These are phyloP conservation scores for Dendrophyllia cribrosa DNA, from an alignment of 64 coral and sea anemone species.

Conservation along the genomic window DNA sequence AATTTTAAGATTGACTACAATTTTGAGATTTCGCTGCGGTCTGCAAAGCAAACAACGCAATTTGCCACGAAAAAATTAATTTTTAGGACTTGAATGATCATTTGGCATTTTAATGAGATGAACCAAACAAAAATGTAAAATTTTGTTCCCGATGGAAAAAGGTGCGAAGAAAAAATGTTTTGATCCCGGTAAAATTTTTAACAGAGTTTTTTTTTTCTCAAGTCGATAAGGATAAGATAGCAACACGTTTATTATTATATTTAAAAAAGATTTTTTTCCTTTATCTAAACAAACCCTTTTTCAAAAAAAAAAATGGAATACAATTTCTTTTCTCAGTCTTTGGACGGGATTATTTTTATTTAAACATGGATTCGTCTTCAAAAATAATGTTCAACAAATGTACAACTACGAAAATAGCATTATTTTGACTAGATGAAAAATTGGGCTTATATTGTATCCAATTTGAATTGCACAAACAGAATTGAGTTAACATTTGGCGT, in stretches of 20 bases:
- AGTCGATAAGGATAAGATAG: neutral
- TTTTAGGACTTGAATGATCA: neutral
- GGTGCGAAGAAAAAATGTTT: neutral
- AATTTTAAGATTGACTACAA: constrained; percentile 26
- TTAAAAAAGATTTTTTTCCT: neutral
- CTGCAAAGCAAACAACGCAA: constrained; percentile 48
- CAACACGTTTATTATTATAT: neutral
- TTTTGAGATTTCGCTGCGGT: constrained; percentile 31
- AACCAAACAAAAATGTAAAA: neutral
- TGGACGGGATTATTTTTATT: neutral
- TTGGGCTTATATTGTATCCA: neutral
- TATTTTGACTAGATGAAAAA: constrained; percentile 28
- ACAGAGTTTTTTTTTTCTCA: neutral
- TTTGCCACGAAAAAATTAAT: constrained; percentile 25
- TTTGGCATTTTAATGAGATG: neutral
- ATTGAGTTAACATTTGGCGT: constrained; percentile 29
- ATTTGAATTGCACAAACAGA: constrained; percentile 25
- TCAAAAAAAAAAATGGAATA: neutral
- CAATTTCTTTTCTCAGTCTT: neutral
- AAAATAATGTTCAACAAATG: neutral
- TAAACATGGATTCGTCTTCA: neutral
- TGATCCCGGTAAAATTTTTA: neutral
- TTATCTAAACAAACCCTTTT: constrained; percentile 9
- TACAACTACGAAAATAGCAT: neutral
- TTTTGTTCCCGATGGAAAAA: neutral